Evolutionary conservation across 2,888 invertebrate species (phyloP), one percentile per base, ranked within the genome.

Genomic region (Sinhomidia bicolor): DNA sequence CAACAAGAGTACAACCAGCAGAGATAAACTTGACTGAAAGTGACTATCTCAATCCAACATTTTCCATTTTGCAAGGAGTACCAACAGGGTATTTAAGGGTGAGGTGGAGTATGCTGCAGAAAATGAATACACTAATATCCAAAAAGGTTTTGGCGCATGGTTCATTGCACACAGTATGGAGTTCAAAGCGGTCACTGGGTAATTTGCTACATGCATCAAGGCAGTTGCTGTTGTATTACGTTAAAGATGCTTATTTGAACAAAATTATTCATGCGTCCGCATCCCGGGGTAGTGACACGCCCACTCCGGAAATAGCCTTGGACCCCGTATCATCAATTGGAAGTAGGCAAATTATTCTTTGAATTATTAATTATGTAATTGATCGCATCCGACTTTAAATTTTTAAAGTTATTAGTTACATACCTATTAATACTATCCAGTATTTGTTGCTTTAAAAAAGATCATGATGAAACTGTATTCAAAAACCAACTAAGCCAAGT

Each of bases 261-360:
- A 88, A 88, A 78, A 68, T 90, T 54, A 68, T 88, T 12, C 36
- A 62, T 10, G 41, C 29, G 9, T 88, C 90, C 0, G 85, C 90
- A 1, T 44, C 14, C 1, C 44, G 90, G 12, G 85, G 82, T 17
- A 62, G 93, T 14, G 93, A 93, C 88, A 93, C 93, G 88, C 93
- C 93, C 10, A 93, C 93, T 0, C 93, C 93, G 3, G 93, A 94
- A 86, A 93, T 94, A 47, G 93, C 92, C 1, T 91, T 94, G 9
- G 93, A 94, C 89, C 94, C 94, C 3, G 91, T 94, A 17, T 93
- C 93, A 85, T 92, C 90, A 84, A 93, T 94, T 74, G 93, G 93
- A 89, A 93, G 93, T 60, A 57, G 9, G 20, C 17, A 78, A 65
- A n/a, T n/a, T n/a, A n/a, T n/a, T n/a, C n/a, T n/a, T n/a, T n/a